These are phyloP conservation scores for Aeoliscus strigatus DNA, from an alignment of 2,797 vertebrate species.

Conservation along the genomic window DNA sequence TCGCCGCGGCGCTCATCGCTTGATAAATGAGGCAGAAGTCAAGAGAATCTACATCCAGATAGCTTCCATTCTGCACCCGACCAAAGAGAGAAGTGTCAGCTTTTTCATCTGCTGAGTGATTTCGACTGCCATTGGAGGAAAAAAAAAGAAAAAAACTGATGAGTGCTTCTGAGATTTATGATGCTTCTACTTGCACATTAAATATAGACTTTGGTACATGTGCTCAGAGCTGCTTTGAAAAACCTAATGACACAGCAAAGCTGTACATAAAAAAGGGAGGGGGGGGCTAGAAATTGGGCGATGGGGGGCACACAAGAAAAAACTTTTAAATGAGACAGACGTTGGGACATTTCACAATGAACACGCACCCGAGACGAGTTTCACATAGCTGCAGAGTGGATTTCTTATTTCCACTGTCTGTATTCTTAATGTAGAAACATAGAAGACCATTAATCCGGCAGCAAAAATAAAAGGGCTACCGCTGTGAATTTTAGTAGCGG, in stretches of 20 bases:
- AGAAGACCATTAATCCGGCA: constrained; percentile 20
- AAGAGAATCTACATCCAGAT: constrained; percentile 66
- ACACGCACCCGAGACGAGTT: too few species aligned
- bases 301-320: too few species aligned
- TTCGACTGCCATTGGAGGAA: constrained; percentile 64
- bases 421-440: background rate
- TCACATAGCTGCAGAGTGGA: constrained; percentile 2
- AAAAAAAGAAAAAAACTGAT: too few species aligned
- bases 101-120: constrained; percentile 71
- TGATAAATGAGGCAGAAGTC: constrained; percentile 70
- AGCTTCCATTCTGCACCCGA: constrained; percentile 65
- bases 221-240: constrained; percentile 55
- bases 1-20: constrained; percentile 37
- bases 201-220: constrained; percentile 70
- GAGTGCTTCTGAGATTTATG: constrained; percentile 70
- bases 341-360: too few species aligned
- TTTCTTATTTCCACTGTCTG: too few species aligned
- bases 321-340: too few species aligned
- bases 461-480: constrained; percentile 17
- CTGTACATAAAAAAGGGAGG: constrained; percentile 36
- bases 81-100: constrained; percentile 64
- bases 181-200: constrained; percentile 62
- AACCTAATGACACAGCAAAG: constrained; percentile 57
- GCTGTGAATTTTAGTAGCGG: constrained; percentile 3
- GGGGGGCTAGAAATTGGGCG: too few species aligned